Conservation (phyloP, 1,140 invertebrate genomes). For the Magallana ariakensis region DNA sequence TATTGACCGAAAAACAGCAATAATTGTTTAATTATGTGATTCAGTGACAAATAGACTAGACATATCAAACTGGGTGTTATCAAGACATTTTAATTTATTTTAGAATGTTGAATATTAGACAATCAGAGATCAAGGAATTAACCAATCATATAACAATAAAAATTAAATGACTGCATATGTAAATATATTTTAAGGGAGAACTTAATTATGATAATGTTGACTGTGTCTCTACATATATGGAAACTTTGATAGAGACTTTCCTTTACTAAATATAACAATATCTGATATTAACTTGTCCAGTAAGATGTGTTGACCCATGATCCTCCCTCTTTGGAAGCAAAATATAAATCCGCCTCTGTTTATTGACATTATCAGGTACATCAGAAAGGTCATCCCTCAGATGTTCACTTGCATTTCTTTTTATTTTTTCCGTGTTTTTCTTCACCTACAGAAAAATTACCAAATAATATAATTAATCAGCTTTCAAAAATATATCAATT, state of each 20-base stretch:
- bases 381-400: slow-evolving; percentile 16
- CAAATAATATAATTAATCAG: background rate
- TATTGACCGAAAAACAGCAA: too few relatives aligned
- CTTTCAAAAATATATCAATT: slow-evolving; percentile 9
- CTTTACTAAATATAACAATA: background rate
- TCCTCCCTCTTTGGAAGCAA: slow-evolving; percentile 25
- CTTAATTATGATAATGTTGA: too few relatives aligned
- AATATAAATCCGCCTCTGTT: slow-evolving; percentile 42
- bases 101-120: too few relatives aligned
- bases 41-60: too few relatives aligned
- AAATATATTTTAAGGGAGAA: too few relatives aligned
- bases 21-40: too few relatives aligned
- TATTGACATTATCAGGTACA: background rate
- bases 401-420: background rate
- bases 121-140: too few relatives aligned
- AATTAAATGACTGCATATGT: too few relatives aligned
- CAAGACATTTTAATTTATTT: too few relatives aligned
- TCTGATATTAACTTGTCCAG: slow-evolving; percentile 25
- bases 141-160: too few relatives aligned
- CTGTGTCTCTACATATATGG: background rate
- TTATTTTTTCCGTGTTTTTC: slow-evolving; percentile 29
- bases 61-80: too few relatives aligned
- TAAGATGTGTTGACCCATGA: slow-evolving; percentile 38
- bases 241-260: background rate
- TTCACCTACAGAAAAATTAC: slow-evolving; percentile 6